phyloP scores from a whole-genome alignment of 2,888 invertebrate genomes.

The Acleris literana region DNA sequence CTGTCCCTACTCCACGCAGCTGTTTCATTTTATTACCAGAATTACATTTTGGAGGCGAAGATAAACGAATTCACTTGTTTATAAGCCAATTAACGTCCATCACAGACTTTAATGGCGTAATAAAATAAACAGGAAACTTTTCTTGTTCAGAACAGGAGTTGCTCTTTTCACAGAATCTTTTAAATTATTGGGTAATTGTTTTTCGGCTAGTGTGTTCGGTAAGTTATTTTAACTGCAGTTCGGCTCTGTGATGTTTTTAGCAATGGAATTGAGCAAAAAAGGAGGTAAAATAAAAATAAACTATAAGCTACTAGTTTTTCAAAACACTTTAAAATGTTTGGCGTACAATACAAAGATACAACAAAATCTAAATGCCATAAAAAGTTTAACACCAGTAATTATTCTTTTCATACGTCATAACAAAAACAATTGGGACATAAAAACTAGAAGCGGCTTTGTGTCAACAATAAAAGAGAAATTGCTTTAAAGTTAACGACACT shows the following conservation, averaged over 20 bases:
- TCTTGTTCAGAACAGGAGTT: background rate
- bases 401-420: slow-evolving; percentile 39
- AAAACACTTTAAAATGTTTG: background rate
- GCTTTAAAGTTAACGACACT: slow-evolving; percentile 61
- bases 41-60: slow-evolving; percentile 16
- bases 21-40: slow-evolving; percentile 21
- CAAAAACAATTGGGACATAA: slow-evolving; percentile 46
- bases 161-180: background rate
- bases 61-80: slow-evolving; percentile 25
- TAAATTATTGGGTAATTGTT: background rate
- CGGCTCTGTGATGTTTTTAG: background rate
- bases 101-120: slow-evolving; percentile 18
- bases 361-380: slow-evolving; percentile 7
- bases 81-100: slow-evolving; percentile 24
- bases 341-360: background rate
- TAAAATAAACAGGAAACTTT: slow-evolving; percentile 23
- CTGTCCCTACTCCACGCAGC: background rate
- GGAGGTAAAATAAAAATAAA: background rate
- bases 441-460: slow-evolving; percentile 55
- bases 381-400: slow-evolving; percentile 11
- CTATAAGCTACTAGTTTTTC: background rate
- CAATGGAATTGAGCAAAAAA: background rate
- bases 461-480: slow-evolving; percentile 61
- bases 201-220: background rate
- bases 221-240: background rate